Conservation (phyloP, 2,797 vertebrate genomes). For the Parotocinclus haroldoi region DNA sequence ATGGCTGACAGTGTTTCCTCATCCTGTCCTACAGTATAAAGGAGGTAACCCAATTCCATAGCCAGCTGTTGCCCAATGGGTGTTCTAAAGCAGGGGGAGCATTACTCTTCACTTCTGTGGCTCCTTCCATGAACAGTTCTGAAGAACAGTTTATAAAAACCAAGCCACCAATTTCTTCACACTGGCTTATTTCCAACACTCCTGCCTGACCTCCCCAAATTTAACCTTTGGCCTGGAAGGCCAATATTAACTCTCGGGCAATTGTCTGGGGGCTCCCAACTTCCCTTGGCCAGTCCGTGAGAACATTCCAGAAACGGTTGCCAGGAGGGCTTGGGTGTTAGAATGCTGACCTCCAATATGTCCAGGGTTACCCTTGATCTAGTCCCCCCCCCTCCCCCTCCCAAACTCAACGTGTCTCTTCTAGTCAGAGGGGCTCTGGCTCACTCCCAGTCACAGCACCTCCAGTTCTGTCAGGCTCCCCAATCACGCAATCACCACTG, state of each 20-base stretch:
- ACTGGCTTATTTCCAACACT: conserved; percentile 63
- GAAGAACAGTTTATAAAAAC: conserved; percentile 51
- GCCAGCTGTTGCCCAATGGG: conserved; percentile 53
- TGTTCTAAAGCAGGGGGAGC: conserved; percentile 46
- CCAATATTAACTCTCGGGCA: conserved; percentile 80
- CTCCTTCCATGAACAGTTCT: conserved; percentile 47
- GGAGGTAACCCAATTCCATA: conserved; percentile 48
- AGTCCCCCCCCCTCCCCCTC: conserved; percentile 38
- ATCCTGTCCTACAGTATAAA: conserved; percentile 50
- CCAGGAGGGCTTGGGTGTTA: conserved; percentile 70
- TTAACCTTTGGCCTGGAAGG: conserved; percentile 77
- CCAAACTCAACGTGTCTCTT: conserved; percentile 12
- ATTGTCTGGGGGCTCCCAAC: conserved; percentile 73
- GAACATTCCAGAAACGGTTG: conserved; percentile 76
- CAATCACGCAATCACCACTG: conserved; percentile 51
- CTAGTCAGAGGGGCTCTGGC: conserved; percentile 35
- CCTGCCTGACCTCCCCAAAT: conserved; percentile 74
- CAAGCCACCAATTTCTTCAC: conserved; percentile 49
- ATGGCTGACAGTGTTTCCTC: conserved; percentile 41
- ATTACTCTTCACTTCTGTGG: conserved; percentile 50
- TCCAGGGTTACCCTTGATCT: conserved; percentile 76
- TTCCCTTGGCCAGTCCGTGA: conserved; percentile 74
- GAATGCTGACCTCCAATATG: conserved; percentile 72
- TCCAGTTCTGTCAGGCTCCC: conserved; percentile 54
- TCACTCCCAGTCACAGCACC: conserved; percentile 60